A percentile compares a stretch with the other conserved stretches of the same genome.
Evolutionary conservation across 2,797 vertebrate genomes (phyloP).

Genomic region (Carcharodon carcharias): DNA sequence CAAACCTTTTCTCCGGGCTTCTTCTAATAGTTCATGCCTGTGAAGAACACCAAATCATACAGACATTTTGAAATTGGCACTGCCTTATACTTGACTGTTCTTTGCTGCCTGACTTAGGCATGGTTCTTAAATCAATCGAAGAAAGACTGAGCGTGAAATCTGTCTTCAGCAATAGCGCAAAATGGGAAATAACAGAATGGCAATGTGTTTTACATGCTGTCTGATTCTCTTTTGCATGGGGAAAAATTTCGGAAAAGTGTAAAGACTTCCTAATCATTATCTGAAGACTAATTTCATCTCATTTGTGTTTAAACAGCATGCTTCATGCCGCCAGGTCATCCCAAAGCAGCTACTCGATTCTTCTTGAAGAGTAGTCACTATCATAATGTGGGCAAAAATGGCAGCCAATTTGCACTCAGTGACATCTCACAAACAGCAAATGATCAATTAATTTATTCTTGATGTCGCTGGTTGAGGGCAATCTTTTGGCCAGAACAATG

Average conservation of each 20-base stretch:
- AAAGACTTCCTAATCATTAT: neutral
- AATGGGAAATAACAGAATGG: neutral
- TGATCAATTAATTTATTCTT: neutral
- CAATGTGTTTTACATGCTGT: neutral
- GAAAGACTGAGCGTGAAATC: neutral
- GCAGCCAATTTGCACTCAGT: neutral
- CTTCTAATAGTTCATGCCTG: conserved; percentile 93
- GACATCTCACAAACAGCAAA: neutral
- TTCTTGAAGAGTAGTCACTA: neutral
- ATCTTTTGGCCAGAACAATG: neutral
- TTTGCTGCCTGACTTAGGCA: neutral
- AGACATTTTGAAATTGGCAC: conserved; percentile 33
- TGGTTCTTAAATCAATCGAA: neutral
- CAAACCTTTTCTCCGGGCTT: conserved; percentile 89
- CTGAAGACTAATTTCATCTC: neutral
- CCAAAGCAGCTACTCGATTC: neutral
- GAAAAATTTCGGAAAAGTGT: neutral
- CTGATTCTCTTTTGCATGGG: neutral
- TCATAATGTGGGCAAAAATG: neutral
- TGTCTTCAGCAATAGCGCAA: neutral
- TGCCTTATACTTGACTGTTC: neutral
- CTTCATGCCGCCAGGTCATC: neutral
- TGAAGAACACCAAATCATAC: conserved; percentile 47
- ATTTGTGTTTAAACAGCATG: neutral
- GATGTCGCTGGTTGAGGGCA: neutral